These are phyloP conservation scores for Leptodactylus fallax DNA, from an alignment of 2,797 vertebrate species.

Conservation along the genomic window DNA sequence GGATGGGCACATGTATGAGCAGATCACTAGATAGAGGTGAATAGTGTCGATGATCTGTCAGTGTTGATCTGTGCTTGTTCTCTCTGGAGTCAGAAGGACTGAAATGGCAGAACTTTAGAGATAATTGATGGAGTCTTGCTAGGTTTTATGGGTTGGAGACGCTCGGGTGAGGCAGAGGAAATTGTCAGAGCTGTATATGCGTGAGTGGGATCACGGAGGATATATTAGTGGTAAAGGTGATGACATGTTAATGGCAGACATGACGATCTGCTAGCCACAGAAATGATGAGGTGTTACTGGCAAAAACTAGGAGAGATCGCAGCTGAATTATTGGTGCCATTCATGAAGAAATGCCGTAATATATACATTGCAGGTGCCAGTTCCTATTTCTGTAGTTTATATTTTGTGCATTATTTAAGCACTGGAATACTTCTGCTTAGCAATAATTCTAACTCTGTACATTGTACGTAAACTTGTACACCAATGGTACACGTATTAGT, in stretches of 20 bases:
- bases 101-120: neutral
- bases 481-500: neutral
- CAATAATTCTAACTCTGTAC: too few relatives aligned
- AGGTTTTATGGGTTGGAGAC: neutral
- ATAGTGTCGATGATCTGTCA: conserved; percentile 1
- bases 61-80: neutral
- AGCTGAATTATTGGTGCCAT: neutral
- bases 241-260: conserved; percentile 36
- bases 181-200: conserved; percentile 36
- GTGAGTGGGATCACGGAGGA: conserved; percentile 34
- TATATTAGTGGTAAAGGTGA: conserved; percentile 43
- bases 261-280: conserved; percentile 22
- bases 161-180: neutral
- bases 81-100: neutral
- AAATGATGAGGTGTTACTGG: conserved; percentile 26
- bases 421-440: too few relatives aligned
- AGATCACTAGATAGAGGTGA: neutral
- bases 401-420: too few relatives aligned
- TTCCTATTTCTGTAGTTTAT: too few relatives aligned
- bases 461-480: too few relatives aligned
- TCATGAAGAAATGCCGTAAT: neutral
- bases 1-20: neutral
- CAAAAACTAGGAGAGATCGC: neutral
- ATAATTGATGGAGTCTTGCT: conserved; percentile 11
- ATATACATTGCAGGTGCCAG: neutral